These are phyloP conservation scores for Aricia agestis DNA, from an alignment of 1,140 invertebrate species.

Conservation along the genomic window DNA sequence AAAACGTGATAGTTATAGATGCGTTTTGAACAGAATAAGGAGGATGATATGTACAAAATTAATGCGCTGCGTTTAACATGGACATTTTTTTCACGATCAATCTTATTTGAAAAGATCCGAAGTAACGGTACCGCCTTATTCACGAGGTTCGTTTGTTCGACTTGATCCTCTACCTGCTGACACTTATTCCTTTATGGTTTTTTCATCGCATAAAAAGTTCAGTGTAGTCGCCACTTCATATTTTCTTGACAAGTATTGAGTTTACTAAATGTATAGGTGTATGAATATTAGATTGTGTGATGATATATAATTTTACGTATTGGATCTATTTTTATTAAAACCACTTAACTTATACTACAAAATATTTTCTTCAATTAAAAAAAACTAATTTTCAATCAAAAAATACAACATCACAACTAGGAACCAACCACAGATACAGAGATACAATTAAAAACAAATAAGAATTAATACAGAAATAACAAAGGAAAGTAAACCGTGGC, in stretches of 20 bases:
- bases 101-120: constrained; percentile 43
- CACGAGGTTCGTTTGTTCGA: constrained; percentile 43
- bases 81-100: constrained; percentile 29
- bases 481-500: constrained; percentile 72
- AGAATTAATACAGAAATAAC: constrained; percentile 34
- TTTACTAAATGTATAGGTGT: background rate
- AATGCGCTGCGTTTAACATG: constrained; percentile 22
- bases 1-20: constrained; percentile 1
- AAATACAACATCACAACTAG: background rate
- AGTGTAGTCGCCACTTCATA: constrained; percentile 32
- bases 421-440: background rate
- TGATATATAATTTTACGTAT: background rate
- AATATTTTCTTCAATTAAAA: too few species aligned
- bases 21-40: background rate
- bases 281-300: background rate
- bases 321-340: too few species aligned
- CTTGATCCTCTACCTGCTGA: constrained; percentile 57
- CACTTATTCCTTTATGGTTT: constrained; percentile 49
- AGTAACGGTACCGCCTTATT: constrained; percentile 55
- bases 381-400: too few species aligned
- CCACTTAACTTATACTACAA: too few species aligned
- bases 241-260: background rate
- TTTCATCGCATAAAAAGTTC: constrained; percentile 45
- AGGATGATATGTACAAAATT: constrained; percentile 19
- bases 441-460: background rate